Conservation (phyloP, 2,797 vertebrate species). For the Coregonus suidteri region DNA sequence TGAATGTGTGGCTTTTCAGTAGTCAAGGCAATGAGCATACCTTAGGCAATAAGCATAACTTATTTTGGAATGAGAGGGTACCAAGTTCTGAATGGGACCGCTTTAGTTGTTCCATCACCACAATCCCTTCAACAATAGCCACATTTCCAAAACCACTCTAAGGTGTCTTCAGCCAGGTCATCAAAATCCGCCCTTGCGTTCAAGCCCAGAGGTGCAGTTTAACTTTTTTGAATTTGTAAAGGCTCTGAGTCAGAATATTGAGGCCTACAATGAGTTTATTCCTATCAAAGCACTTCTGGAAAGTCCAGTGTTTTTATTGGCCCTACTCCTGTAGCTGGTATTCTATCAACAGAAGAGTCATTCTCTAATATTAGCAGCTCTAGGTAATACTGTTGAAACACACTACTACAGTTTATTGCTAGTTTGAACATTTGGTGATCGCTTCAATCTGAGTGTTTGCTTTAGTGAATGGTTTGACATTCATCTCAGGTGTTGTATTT, state of each 20-base stretch:
- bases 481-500: not conserved
- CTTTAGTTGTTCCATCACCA: no score
- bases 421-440: slow-evolving; percentile 2
- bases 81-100: no score
- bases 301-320: slow-evolving; percentile 14
- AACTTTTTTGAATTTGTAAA: slow-evolving; percentile 24
- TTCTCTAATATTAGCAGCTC: slow-evolving; percentile 2
- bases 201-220: slow-evolving; percentile 4
- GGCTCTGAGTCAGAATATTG: slow-evolving; percentile 19
- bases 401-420: not conserved
- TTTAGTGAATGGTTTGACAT: slow-evolving; percentile 15
- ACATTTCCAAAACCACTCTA: no score
- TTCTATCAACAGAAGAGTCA: slow-evolving; percentile 37
- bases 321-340: slow-evolving; percentile 12
- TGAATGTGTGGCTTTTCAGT: not conserved
- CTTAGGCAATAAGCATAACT: no score
- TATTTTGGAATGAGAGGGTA: no score
- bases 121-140: no score
- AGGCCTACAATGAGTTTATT: slow-evolving; percentile 1
- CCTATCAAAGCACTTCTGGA: not conserved
- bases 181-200: not conserved
- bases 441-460: slow-evolving; percentile 1
- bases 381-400: not conserved
- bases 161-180: not conserved
- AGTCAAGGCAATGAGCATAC: no score